Conservation (phyloP, 2,113 vertebrate genomes). For the Diadophis punctatus region DNA sequence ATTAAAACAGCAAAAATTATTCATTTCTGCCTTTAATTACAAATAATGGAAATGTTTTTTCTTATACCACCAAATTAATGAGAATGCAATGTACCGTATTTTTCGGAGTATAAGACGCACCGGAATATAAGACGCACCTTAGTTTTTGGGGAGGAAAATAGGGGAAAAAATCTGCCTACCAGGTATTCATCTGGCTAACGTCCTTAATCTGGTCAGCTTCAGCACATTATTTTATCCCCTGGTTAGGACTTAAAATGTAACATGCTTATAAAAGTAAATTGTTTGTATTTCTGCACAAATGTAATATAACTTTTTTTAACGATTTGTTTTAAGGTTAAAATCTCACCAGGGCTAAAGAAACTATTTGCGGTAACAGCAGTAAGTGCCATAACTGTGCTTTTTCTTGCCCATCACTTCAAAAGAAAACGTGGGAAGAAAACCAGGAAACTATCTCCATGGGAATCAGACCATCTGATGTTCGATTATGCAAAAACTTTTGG, state of each 20-base stretch:
- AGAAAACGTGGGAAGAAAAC: constrained; percentile 84
- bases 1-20: neutral
- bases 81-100: no score
- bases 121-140: no score
- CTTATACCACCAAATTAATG: neutral
- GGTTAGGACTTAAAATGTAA: no score
- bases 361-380: constrained; percentile 83
- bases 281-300: neutral
- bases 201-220: no score
- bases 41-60: neutral
- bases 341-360: constrained; percentile 84
- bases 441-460: constrained; percentile 76
- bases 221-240: no score
- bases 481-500: constrained; percentile 68
- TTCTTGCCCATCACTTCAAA: constrained; percentile 88
- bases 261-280: neutral
- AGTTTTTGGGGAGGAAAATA: no score
- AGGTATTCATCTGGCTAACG: no score
- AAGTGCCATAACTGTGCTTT: constrained; percentile 82
- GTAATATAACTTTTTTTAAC: neutral
- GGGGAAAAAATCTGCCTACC: no score
- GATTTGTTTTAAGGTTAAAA: constrained; percentile 73
- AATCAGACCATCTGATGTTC: constrained; percentile 72
- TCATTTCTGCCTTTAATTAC: neutral
- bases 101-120: no score